Evolutionary conservation across 53 echinoderm and acorn worm genomes (phyloP).

Genomic region (Glandiceps talaboti): DNA sequence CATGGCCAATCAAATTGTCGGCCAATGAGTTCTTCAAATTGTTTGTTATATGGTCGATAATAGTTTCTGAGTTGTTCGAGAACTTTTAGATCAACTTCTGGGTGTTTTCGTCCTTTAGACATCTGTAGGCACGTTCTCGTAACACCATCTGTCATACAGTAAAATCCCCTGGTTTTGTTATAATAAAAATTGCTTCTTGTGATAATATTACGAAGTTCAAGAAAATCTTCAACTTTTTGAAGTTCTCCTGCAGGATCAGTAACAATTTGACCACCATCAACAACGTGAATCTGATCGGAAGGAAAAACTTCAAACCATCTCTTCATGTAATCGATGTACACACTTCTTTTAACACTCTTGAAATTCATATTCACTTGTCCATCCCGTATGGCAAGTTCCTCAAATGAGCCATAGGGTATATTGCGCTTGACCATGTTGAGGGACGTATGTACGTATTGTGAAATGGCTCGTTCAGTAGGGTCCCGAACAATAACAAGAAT

Average conservation of each 20-base stretch:
- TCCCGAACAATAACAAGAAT: slow-evolving; percentile 76
- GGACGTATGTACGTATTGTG: slow-evolving; percentile 67
- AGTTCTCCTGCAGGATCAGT: slow-evolving; percentile 61
- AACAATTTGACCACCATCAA: slow-evolving; percentile 72
- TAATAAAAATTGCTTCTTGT: slow-evolving; percentile 42
- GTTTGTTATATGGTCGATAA: slow-evolving; percentile 55
- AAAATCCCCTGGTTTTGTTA: slow-evolving; percentile 69
- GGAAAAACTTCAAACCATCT: slow-evolving; percentile 59
- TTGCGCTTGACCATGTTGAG: slow-evolving; percentile 20
- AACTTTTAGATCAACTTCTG: slow-evolving; percentile 40
- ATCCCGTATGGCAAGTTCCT: slow-evolving; percentile 25
- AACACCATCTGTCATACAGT: slow-evolving; percentile 34
- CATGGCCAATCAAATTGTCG: slow-evolving; percentile 47
- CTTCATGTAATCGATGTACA: slow-evolving; percentile 46
- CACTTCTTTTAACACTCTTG: slow-evolving; percentile 62
- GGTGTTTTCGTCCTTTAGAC: slow-evolving; percentile 74
- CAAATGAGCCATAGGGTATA: slow-evolving; percentile 23
- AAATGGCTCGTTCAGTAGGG: slow-evolving; percentile 58
- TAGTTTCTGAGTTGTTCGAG: slow-evolving; percentile 44
- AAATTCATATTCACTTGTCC: slow-evolving; percentile 45
- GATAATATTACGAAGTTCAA: slow-evolving; percentile 46
- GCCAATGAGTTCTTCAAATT: slow-evolving; percentile 51
- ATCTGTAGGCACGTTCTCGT: slow-evolving; percentile 32
- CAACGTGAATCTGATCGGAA: slow-evolving; percentile 52
- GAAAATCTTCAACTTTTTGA: slow-evolving; percentile 67